Percentiles rank a stretch among this genome's conserved stretches.
Conservation (phyloP, 2,888 invertebrate species). For the Zaprionus obscuricornis region DNA sequence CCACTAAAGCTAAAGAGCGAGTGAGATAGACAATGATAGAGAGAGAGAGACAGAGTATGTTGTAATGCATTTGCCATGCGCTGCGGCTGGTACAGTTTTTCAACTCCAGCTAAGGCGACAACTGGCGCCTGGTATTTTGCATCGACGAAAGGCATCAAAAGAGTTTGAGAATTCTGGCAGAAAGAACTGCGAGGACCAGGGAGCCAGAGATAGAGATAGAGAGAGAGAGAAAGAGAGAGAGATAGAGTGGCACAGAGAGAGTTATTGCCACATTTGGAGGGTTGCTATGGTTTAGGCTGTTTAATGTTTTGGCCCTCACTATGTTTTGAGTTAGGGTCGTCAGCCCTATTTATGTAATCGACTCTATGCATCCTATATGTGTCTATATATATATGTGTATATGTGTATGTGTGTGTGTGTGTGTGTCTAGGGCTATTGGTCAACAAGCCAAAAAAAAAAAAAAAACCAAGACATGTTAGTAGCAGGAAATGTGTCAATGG, state of each 20-base stretch:
- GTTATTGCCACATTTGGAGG: slow-evolving; percentile 13
- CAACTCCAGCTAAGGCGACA: slow-evolving; percentile 59
- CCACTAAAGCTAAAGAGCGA: slow-evolving; percentile 14
- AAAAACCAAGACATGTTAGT: too few species aligned
- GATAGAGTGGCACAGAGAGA: slow-evolving; percentile 22
- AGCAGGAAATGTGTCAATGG: slow-evolving; percentile 60
- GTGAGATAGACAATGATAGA: slow-evolving; percentile 7
- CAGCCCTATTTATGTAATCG: slow-evolving; percentile 59
- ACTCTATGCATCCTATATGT: neutral
- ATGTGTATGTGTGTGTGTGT: slow-evolving; percentile 38
- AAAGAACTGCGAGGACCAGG: too few species aligned
- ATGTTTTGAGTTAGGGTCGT: slow-evolving; percentile 66
- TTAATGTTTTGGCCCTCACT: slow-evolving; percentile 49
- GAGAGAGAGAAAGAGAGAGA: too few species aligned
- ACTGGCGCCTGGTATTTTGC: slow-evolving; percentile 31
- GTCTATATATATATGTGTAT: neutral
- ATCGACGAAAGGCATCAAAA: too few species aligned
- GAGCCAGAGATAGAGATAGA: too few species aligned
- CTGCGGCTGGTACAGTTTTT: slow-evolving; percentile 74
- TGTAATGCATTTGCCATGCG: slow-evolving; percentile 69
- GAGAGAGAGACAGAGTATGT: slow-evolving; percentile 15
- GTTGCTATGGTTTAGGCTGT: slow-evolving; percentile 45
- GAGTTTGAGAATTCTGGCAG: too few species aligned
- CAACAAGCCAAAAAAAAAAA: slow-evolving; percentile 33
- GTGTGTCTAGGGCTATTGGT: slow-evolving; percentile 43